Conservation (phyloP, 2,113 vertebrate species). For the Osmerus eperlanus region DNA sequence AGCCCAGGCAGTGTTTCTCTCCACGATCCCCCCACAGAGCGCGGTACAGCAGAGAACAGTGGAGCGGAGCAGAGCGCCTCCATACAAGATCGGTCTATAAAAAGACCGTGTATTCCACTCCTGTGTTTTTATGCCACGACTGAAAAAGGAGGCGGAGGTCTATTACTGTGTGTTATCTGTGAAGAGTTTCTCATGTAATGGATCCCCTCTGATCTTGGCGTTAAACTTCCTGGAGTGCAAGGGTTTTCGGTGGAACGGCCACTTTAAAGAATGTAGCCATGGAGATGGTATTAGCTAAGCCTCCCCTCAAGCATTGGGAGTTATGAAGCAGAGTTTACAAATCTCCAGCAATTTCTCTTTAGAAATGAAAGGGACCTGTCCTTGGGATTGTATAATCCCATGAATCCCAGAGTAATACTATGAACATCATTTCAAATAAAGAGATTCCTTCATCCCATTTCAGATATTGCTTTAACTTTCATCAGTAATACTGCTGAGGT, state of each 20-base stretch:
- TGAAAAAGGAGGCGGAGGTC: slow-evolving; percentile 23
- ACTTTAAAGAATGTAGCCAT: slow-evolving; percentile 2
- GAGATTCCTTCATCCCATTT: too few species aligned
- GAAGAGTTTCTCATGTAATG: slow-evolving; percentile 32
- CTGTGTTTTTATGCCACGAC: too few species aligned
- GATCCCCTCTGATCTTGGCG: slow-evolving; percentile 31
- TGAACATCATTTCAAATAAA: too few species aligned
- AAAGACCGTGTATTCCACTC: too few species aligned
- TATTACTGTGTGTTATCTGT: slow-evolving; percentile 14
- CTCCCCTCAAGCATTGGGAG: background rate
- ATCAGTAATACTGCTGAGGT: too few species aligned
- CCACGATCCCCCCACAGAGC: slow-evolving; percentile 17
- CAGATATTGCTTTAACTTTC: too few species aligned
- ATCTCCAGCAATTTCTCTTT: too few species aligned
- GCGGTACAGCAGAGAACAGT: slow-evolving; percentile 19
- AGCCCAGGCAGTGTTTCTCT: slow-evolving; percentile 20
- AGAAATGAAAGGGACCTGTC: too few species aligned
- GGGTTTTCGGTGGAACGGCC: background rate
- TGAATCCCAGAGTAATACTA: too few species aligned
- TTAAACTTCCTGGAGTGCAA: slow-evolving; percentile 32
- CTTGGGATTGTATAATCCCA: too few species aligned
- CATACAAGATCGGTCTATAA: background rate
- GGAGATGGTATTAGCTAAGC: background rate
- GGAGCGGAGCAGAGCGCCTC: background rate
- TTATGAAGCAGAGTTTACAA: too few species aligned